Conservation (phyloP, 2,113 vertebrate genomes). For the Hippocampus comes region DNA sequence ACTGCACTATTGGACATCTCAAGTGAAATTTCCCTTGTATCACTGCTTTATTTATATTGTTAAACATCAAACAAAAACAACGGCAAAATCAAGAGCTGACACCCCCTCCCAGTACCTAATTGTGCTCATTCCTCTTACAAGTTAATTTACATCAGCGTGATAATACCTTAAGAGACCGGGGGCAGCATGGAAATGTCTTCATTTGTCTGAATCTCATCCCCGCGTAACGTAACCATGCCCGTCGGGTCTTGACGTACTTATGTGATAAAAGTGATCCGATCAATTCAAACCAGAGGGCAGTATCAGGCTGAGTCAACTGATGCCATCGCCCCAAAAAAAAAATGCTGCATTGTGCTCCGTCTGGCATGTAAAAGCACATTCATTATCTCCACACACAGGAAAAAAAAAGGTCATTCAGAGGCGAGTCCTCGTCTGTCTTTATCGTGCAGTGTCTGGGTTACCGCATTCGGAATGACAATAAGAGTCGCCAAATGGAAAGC, state of each 20-base stretch:
- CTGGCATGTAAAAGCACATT: conserved; percentile 61
- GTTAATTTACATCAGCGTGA: conserved; percentile 58
- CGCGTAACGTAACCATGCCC: conserved; percentile 7
- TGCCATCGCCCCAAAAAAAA: conserved; percentile 33
- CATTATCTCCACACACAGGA: conserved; percentile 44
- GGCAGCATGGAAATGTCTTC: conserved; percentile 40
- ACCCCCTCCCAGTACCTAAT: conserved; percentile 38
- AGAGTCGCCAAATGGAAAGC: conserved; percentile 11
- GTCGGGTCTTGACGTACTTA: conserved; percentile 63
- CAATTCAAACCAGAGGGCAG: conserved; percentile 68
- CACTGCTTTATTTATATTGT: conserved; percentile 73
- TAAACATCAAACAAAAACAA: conserved; percentile 77
- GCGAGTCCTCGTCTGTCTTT: conserved; percentile 7
- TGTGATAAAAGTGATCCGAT: conserved; percentile 60
- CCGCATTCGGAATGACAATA: conserved; percentile 65
- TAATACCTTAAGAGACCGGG: conserved; percentile 28
- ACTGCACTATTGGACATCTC: not conserved
- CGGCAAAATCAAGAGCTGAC: conserved; percentile 71
- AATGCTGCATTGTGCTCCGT: conserved; percentile 65
- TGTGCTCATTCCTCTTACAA: conserved; percentile 51
- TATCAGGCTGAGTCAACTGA: conserved; percentile 62
- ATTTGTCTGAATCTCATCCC: conserved; percentile 23
- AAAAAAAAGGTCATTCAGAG: not conserved
- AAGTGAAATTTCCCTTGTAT: conserved; percentile 44
- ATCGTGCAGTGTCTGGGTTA: conserved; percentile 55